Evolutionary conservation across 2,113 vertebrate genomes (phyloP), one percentile per base, ranked within the genome.

Genomic region (Myrmecophaga tridactyla): DNA sequence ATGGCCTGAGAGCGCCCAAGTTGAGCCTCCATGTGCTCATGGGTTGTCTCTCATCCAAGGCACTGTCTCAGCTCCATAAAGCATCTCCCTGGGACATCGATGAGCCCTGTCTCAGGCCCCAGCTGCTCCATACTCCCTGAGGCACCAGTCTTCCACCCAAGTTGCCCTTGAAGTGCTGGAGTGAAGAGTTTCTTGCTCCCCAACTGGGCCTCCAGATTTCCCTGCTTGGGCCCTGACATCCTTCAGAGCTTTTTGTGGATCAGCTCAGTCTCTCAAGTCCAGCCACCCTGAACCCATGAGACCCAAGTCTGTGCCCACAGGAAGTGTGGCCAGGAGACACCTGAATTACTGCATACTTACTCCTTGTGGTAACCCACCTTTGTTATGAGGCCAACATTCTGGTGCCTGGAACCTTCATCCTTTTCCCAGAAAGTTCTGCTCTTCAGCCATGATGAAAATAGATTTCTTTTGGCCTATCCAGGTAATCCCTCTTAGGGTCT

Each of bases 161-260:
- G 25, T 39, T 20, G 4, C 41, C 43, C 15, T 72, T 20, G 20
- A 0, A 1, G 1, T 67, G 7, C 56, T 29, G 5, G 7, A 4
- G 25, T 46, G 60, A 39, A 63, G 10, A 13, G 6, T 80, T 48
- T n/a, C 41, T 65, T n/a, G 12, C 23, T 53, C 63, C 2, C 1
- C 41, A 70, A 53, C 4, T 14, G 46, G 21, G 6, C 46, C 36
- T 89, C 20, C 36, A 29, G 21, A 62, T 56, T 6, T 56, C 46
- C 62, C n/a, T n/a, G 4, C 3, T 31, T 51, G 10, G 43, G 13
- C 3, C 20, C 65, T 25, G 2, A 14, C 46, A 36, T 39, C 31
- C 51, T 27, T 67, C 6, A 13, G 53, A 72, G 56, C 14, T n/a
- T 31, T 65, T 41, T 81, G 29, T 0, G 12, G 10, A 48, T 43